These are phyloP conservation scores for Zaprionus nigranus DNA, from an alignment of 1,140 invertebrate genomes.

Conservation along the genomic window DNA sequence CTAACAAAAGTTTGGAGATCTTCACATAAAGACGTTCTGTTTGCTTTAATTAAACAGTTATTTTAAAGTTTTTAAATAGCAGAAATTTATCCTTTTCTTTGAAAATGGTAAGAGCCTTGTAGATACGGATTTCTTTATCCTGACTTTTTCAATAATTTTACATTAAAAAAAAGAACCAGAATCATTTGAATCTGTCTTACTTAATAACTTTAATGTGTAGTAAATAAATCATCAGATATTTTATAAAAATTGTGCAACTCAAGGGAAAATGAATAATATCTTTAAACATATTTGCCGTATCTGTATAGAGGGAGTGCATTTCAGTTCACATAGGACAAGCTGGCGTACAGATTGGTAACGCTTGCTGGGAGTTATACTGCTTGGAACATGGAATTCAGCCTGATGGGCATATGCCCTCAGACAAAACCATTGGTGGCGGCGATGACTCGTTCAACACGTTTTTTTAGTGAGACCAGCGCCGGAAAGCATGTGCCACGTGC, in stretches of 20 bases:
- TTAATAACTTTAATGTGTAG: too few relatives aligned
- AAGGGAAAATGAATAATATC: too few relatives aligned
- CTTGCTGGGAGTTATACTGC: constrained; percentile 94
- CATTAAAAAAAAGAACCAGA: not conserved
- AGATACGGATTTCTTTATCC: not conserved
- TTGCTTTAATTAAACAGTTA: not conserved
- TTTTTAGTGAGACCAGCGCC: constrained; percentile 91
- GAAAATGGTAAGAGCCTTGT: not conserved
- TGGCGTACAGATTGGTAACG: constrained; percentile 95
- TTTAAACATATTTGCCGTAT: not conserved
- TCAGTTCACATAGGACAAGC: constrained; percentile 95
- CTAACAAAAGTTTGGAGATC: constrained; percentile 45
- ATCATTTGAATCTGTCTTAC: too few relatives aligned
- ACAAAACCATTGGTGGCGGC: constrained; percentile 88
- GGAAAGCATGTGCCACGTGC: constrained; percentile 90
- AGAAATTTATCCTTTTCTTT: not conserved
- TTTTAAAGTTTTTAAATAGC: not conserved
- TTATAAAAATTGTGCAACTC: too few relatives aligned
- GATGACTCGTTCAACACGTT: constrained; percentile 93
- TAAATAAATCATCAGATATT: too few relatives aligned
- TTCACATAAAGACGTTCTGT: not conserved
- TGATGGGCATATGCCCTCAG: constrained; percentile 93
- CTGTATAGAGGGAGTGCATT: constrained; percentile 91
- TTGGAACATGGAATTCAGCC: constrained; percentile 96
- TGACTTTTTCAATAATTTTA: not conserved